Conservation (phyloP, 2,888 invertebrate genomes). For the Phyllotreta striolata region DNA sequence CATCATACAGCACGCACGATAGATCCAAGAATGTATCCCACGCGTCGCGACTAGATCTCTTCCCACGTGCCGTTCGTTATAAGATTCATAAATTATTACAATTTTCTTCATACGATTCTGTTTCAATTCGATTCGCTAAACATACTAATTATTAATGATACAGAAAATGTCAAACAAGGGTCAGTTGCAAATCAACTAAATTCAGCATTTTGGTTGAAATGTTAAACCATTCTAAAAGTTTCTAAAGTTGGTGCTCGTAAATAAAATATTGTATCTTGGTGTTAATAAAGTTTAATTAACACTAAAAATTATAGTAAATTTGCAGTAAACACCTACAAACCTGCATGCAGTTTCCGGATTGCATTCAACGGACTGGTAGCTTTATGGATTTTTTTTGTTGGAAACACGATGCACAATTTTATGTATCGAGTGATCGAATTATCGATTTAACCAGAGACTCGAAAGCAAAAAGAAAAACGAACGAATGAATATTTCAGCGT, state of each 20-base stretch:
- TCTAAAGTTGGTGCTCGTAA: too few species aligned
- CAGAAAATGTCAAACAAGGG: too few species aligned
- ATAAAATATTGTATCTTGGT: too few species aligned
- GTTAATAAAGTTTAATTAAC: too few species aligned
- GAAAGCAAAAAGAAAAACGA: constrained; percentile 9
- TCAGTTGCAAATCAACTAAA: too few species aligned
- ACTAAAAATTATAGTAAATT: too few species aligned
- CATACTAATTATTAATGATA: too few species aligned
- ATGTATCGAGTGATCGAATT: constrained; percentile 30
- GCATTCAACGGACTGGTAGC: too few species aligned
- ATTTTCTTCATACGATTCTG: constrained; percentile 11
- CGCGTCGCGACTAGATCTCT: constrained; percentile 43
- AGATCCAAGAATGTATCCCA: constrained; percentile 32
- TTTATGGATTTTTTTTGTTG: constrained; percentile 2
- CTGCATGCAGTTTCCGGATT: too few species aligned
- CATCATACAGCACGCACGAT: constrained; percentile 15
- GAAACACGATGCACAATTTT: constrained; percentile 11
- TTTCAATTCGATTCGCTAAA: constrained; percentile 6
- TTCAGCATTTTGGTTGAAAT: too few species aligned
- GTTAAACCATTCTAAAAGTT: too few species aligned
- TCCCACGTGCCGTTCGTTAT: constrained; percentile 48
- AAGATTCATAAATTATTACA: constrained; percentile 45
- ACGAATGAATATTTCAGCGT: constrained; percentile 30
- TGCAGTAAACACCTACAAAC: too few species aligned
- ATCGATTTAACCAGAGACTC: constrained; percentile 10